Evolutionary conservation across 2,888 invertebrate species (phyloP), one percentile per base, ranked within the genome.

Genomic region (Strigamia maritima): DNA sequence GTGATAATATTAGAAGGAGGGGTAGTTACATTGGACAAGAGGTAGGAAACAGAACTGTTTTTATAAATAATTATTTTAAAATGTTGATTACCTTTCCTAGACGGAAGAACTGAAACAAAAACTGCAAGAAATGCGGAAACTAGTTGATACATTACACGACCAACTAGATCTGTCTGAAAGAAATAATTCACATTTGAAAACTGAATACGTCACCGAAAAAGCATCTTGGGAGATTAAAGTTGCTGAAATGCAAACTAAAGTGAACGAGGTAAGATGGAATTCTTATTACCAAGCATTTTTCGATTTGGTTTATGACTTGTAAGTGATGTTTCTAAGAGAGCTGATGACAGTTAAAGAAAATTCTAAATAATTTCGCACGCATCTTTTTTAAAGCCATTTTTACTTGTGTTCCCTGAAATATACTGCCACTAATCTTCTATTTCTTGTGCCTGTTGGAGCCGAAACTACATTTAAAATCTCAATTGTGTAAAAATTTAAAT

Each of bases 171-270:
- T 95, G 85, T 89, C 94, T 0, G 89, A 93, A 78, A 86, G 95
- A 78, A 92, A 94, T 84, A 89, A 92, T 22, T 94, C 94, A 49
- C 92, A 93, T 84, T 88, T 94, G 1, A 94, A 93, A 87, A 94
- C 95, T 0, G 95, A 95, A 86, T 88, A 95, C n/a, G 92, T 94
- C 49, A 94, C 95, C 49, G 95, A 95, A 85, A 90, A 92, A 81
- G 94, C 94, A 26, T 90, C 92, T 2, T 93, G 92, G 84, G 94
- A 96, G 86, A 92, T 96, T 24, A 93, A 93, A 86, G 88, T 93
- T 75, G 92, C 94, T 0, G 95, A 96, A 87, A 90, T 95, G 90
- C 94, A 93, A 84, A 95, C 95, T 0, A 91, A 92, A 83, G 90
- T 94, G 65, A 94, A 94, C 84, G 94, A 94, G 89, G 92, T 92